These are phyloP conservation scores for Oncorhynchus clarkii DNA, from an alignment of 2,113 vertebrate species.

Conservation along the genomic window DNA sequence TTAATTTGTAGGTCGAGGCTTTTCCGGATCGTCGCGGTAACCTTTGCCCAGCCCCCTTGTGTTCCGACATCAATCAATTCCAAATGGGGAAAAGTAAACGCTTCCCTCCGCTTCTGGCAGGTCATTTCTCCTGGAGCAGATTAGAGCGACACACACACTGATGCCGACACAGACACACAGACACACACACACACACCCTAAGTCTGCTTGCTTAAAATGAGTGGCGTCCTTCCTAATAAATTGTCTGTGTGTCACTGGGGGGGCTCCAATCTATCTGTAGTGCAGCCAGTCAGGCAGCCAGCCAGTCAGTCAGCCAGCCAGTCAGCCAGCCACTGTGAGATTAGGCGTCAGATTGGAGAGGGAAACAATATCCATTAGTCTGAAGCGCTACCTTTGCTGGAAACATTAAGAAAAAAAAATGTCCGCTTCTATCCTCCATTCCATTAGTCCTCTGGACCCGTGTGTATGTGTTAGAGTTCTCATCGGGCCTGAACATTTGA, in stretches of 20 bases:
- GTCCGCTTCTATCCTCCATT: slow-evolving; percentile 22
- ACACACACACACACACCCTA: slow-evolving; percentile 40
- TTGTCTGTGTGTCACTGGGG: slow-evolving; percentile 63
- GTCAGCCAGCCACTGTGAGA: slow-evolving; percentile 53
- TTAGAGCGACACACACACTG: slow-evolving; percentile 19
- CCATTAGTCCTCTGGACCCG: slow-evolving; percentile 62
- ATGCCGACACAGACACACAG: slow-evolving; percentile 33
- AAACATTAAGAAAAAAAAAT: slow-evolving; percentile 26
- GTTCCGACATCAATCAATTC: no score
- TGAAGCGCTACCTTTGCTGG: slow-evolving; percentile 59
- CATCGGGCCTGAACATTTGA: no score
- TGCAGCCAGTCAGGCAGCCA: slow-evolving; percentile 12
- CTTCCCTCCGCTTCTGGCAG: no score
- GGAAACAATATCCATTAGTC: slow-evolving; percentile 74
- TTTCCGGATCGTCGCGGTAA: no score
- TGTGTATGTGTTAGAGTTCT: slow-evolving; percentile 19
- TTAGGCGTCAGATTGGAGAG: slow-evolving; percentile 64
- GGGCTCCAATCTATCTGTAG: slow-evolving; percentile 62
- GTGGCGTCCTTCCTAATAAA: slow-evolving; percentile 69
- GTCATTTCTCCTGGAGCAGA: no score
- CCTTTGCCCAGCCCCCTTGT: no score
- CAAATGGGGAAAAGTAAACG: no score
- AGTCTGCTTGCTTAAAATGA: slow-evolving; percentile 62
- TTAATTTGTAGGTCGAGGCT: no score
- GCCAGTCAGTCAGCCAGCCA: no score